Evolutionary conservation across 2,113 vertebrate genomes (phyloP), one percentile per base, ranked within the genome.

Genomic region (Dinomys branickii): DNA sequence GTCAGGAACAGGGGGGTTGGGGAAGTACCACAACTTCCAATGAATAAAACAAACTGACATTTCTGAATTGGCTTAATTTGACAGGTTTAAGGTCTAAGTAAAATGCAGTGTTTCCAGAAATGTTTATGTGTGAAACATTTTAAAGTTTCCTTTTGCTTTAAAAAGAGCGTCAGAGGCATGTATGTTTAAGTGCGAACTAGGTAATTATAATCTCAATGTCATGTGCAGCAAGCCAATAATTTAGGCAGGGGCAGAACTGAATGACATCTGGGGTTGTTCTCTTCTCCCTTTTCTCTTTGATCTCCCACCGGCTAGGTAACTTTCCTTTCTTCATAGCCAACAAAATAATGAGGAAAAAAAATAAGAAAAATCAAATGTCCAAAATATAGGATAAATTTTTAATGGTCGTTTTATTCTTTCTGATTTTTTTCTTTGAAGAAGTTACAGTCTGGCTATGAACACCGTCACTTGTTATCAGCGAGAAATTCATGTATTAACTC

Each of bases 61-160:
- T 94, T 97, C 67, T 73, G 33, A 88, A 82, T 24, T 86, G 82
- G 69, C 59, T 90, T 56, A 35, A 26, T 47, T 33, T 58, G 26
- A 35, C 12, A 24, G 44, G 69, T 14, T 54, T 90, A 59, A 69
- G 91, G 35, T 24, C 41, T 24, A 30, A 2, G n/a, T 52, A 61
- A 94, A 95, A 80, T 78, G 56, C 90, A 83, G 10, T 85, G 30
- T 82, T 87, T 93, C 84, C 65, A 73, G 77, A 41, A 85, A 95
- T 5, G 33, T 80, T 65, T 73, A 2, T 44, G 22, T 69, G 26
- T 85, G n/a, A 83, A 93, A 56, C 59, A 93, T 80, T 95, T 92
- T 30, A 14, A 90, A 85, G 41, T 63, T 59, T 41, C 5, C 26
- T 58, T 94, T 97, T 90, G 30, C 50, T 80, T 97, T 92, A 86